A percentile compares a stretch with the other conserved stretches of the same genome.
Conservation (phyloP, 2,797 vertebrate species). For the Valencia hispanica region DNA sequence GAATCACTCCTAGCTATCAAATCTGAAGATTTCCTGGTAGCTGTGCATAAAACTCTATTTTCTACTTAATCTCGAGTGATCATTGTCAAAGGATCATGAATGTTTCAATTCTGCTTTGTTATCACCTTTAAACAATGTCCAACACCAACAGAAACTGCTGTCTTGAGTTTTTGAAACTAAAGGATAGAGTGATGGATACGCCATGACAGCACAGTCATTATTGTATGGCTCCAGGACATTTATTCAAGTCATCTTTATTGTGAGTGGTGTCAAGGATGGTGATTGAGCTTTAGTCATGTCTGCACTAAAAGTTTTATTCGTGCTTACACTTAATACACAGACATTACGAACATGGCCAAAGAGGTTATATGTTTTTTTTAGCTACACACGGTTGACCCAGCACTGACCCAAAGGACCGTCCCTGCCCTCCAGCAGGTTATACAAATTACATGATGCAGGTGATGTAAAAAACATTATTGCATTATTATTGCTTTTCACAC, state of each 20-base stretch:
- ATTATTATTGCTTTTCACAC: not conserved
- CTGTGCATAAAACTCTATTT: not conserved
- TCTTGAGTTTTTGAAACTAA: slow-evolving; percentile 29
- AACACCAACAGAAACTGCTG: slow-evolving; percentile 8
- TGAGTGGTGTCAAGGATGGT: slow-evolving; percentile 67
- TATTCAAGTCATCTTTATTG: slow-evolving; percentile 71
- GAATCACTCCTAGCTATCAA: not conserved
- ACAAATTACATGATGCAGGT: not conserved
- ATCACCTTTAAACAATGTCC: slow-evolving; percentile 2
- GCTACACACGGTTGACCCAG: not conserved
- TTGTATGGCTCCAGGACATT: slow-evolving; percentile 60
- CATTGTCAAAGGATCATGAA: not conserved
- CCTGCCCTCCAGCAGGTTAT: not conserved
- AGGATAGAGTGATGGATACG: slow-evolving; percentile 55
- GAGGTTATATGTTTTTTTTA: not conserved
- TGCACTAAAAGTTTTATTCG: slow-evolving; percentile 45
- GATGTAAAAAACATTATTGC: not conserved
- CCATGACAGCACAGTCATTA: slow-evolving; percentile 55
- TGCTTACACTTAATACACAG: slow-evolving; percentile 34
- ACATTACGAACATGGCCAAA: not conserved
- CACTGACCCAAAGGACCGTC: not conserved
- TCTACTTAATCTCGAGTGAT: not conserved
- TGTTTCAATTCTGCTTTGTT: no score
- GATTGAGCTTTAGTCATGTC: slow-evolving; percentile 61
- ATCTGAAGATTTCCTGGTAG: not conserved